These are phyloP conservation scores for Mormoops blainvillei DNA, from an alignment of 2,113 vertebrate genomes.

Conservation along the genomic window DNA sequence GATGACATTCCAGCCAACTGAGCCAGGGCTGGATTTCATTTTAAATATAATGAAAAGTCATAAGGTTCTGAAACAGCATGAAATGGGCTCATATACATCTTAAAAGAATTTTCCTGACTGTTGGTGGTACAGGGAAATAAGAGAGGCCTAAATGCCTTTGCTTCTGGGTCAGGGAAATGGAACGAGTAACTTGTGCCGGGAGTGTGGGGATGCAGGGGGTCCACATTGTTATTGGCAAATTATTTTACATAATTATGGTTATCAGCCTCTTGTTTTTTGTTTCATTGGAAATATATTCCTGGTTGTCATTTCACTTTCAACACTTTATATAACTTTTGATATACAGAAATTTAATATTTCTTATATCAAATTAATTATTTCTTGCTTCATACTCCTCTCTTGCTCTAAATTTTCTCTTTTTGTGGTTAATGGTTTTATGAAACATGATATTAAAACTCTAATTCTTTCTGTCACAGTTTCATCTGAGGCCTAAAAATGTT, in stretches of 20 bases:
- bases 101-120: not conserved
- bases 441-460: not conserved
- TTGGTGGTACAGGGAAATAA: not conserved
- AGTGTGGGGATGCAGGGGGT: not conserved
- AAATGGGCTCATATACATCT: not conserved
- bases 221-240: not conserved
- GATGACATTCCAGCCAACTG: too few relatives aligned
- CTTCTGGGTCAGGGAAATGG: not conserved
- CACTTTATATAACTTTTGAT: not conserved
- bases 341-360: not conserved
- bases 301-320: not conserved
- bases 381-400: not conserved
- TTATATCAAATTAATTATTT: not conserved
- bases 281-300: not conserved
- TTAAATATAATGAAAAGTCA: not conserved
- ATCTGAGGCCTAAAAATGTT: not conserved
- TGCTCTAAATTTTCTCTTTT: not conserved
- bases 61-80: not conserved
- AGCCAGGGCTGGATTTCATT: not conserved
- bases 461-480: not conserved
- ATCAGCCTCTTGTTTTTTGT: not conserved
- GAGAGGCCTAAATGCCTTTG: not conserved
- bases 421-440: not conserved
- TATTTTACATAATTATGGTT: not conserved
- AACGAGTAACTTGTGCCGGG: not conserved